Percentiles rank a stretch among this genome's conserved stretches.
These are phyloP conservation scores for Jordanella pulchra DNA, from an alignment of 2,797 vertebrate genomes.

Conservation along the genomic window DNA sequence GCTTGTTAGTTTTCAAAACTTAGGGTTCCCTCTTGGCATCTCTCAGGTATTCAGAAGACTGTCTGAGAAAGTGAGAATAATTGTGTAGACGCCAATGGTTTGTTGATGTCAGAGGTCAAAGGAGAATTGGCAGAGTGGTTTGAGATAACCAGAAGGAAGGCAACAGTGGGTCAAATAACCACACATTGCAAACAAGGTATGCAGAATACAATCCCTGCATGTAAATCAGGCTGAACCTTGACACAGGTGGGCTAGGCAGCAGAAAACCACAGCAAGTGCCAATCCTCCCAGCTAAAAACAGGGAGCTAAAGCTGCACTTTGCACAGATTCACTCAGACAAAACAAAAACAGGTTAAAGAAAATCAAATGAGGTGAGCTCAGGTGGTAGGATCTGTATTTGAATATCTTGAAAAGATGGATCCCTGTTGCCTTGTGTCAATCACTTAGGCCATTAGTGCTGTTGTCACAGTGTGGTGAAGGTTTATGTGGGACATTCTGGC, in stretches of 20 bases:
- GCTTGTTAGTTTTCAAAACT: too few relatives aligned
- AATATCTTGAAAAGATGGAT: not conserved
- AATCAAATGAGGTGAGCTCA: not conserved
- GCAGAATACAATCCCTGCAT: not conserved
- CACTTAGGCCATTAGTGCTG: not conserved
- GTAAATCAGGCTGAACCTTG: not conserved
- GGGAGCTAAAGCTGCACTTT: not conserved
- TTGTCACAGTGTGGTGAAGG: not conserved
- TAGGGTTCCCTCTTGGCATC: not conserved
- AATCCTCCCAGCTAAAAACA: not conserved
- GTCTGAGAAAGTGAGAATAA: not conserved
- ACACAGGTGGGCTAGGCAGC: not conserved
- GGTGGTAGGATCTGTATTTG: not conserved
- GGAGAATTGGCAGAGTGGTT: not conserved
- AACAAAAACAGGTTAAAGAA: not conserved
- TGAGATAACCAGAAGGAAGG: not conserved
- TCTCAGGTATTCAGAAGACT: not conserved
- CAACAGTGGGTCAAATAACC: too few relatives aligned
- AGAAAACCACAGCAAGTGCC: not conserved
- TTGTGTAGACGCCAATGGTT: not conserved
- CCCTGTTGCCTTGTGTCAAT: not conserved
- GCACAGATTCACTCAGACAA: not conserved
- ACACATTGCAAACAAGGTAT: not conserved
- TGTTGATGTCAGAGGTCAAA: not conserved
- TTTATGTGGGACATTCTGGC: not conserved